phyloP scores from a whole-genome alignment of 37 sponge, comb jelly and placozoan genomes.

The Spongilla lacustris region DNA sequence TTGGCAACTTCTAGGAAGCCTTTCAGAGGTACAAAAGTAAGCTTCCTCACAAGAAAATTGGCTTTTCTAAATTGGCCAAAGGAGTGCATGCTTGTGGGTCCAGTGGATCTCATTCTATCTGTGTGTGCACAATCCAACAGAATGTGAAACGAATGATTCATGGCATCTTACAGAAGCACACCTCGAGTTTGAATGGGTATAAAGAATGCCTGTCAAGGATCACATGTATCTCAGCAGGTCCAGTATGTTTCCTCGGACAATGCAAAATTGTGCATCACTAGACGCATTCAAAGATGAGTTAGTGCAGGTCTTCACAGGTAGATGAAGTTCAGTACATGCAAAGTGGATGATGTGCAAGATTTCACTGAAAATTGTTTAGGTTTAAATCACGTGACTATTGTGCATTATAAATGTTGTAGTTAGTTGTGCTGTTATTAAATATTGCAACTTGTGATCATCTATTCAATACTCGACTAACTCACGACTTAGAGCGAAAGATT shows the following conservation, averaged over 20 bases:
- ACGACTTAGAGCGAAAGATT: too few relatives aligned
- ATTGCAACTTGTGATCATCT: too few relatives aligned
- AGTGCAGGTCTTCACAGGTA: not conserved
- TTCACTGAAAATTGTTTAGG: too few relatives aligned
- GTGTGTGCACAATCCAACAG: constrained; percentile 60
- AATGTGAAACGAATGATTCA: constrained; percentile 53
- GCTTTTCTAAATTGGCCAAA: constrained; percentile 55
- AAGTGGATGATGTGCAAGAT: too few relatives aligned
- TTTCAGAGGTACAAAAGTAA: constrained; percentile 17
- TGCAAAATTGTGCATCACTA: constrained; percentile 12
- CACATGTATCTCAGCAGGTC: constrained; percentile 8
- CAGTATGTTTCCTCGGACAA: constrained; percentile 12
- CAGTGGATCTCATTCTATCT: constrained; percentile 52
- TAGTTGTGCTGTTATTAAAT: too few relatives aligned
- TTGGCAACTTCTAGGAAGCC: constrained; percentile 37
- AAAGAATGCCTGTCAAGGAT: constrained; percentile 7
- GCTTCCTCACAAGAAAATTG: constrained; percentile 19
- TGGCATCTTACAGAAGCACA: constrained; percentile 7
- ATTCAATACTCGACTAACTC: too few relatives aligned
- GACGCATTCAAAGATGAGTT: not conserved
- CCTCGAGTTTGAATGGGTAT: not conserved
- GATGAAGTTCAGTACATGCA: constrained; percentile 5
- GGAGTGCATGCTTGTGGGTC: constrained; percentile 2
- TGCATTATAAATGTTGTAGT: too few relatives aligned
- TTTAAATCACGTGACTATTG: too few relatives aligned